These are phyloP conservation scores for Bombus pyrosoma DNA, from an alignment of 1,140 invertebrate species.

Conservation along the genomic window DNA sequence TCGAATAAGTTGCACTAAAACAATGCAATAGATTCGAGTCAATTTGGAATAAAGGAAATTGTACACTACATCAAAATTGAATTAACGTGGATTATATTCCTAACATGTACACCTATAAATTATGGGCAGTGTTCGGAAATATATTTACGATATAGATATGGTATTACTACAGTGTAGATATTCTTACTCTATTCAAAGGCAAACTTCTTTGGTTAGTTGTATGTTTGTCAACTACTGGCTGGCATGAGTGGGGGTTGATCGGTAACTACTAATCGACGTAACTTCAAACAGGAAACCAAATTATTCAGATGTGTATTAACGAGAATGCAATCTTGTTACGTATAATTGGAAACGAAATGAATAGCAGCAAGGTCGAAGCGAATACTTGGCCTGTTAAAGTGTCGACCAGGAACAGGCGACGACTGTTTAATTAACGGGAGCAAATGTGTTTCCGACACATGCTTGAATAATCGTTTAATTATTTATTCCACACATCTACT, in stretches of 20 bases:
- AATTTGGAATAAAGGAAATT: too few relatives aligned
- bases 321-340: constrained; percentile 17
- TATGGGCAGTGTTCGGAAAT: too few relatives aligned
- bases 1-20: too few relatives aligned
- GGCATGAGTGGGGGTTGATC: neutral
- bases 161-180: too few relatives aligned
- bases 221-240: neutral
- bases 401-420: constrained; percentile 11
- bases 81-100: too few relatives aligned
- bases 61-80: too few relatives aligned
- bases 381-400: constrained; percentile 1
- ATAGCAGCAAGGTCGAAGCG: neutral
- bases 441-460: neutral
- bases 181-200: neutral
- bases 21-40: too few relatives aligned
- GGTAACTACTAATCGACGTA: neutral
- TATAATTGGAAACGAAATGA: constrained; percentile 25
- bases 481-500: neutral
- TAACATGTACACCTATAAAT: too few relatives aligned
- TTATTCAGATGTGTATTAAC: constrained; percentile 18
- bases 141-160: too few relatives aligned
- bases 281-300: neutral
- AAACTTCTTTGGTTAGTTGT: neutral
- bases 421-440: constrained; percentile 29
- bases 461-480: constrained; percentile 24